A percentile compares a stretch with the other conserved stretches of the same genome.
phyloP scores from a whole-genome alignment of 2,888 invertebrate genomes.

The Hesperia comma region DNA sequence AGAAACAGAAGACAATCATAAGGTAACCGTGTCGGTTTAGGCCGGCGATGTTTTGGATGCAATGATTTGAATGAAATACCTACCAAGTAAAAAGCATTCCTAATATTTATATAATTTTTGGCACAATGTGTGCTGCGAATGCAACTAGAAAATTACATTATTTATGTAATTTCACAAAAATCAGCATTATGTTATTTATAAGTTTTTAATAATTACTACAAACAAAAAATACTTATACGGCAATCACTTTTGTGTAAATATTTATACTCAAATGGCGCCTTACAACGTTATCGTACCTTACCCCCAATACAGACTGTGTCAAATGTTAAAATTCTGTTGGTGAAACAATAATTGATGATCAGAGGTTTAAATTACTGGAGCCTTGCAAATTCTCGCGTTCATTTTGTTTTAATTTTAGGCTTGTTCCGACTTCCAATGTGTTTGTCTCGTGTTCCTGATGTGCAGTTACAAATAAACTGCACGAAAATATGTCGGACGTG shows the following conservation, averaged over 20 bases:
- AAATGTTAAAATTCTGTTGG: constrained; percentile 6
- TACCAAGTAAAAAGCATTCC: no score
- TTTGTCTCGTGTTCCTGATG: constrained; percentile 35
- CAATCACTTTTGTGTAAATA: not conserved
- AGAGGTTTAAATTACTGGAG: constrained; percentile 24
- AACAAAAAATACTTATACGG: no score
- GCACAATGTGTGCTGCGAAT: no score
- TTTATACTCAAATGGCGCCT: constrained; percentile 3
- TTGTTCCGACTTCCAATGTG: constrained; percentile 29
- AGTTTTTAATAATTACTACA: no score
- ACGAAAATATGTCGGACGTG: constrained; percentile 33
- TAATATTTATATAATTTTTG: no score
- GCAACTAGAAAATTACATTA: no score
- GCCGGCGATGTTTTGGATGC: no score
- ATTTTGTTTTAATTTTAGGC: constrained; percentile 27
- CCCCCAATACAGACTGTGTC: not conserved
- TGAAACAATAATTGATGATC: constrained; percentile 16
- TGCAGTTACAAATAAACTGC: constrained; percentile 44
- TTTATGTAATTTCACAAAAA: no score
- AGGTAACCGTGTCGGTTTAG: no score
- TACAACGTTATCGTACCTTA: not conserved
- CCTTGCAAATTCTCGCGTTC: constrained; percentile 21
- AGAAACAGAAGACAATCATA: no score
- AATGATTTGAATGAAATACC: no score
- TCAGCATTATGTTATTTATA: no score